Evolutionary conservation across 37 sponge, comb jelly and placozoan genomes (phyloP), one percentile per base, ranked within the genome.

Genomic region (Bolinopsis microptera): DNA sequence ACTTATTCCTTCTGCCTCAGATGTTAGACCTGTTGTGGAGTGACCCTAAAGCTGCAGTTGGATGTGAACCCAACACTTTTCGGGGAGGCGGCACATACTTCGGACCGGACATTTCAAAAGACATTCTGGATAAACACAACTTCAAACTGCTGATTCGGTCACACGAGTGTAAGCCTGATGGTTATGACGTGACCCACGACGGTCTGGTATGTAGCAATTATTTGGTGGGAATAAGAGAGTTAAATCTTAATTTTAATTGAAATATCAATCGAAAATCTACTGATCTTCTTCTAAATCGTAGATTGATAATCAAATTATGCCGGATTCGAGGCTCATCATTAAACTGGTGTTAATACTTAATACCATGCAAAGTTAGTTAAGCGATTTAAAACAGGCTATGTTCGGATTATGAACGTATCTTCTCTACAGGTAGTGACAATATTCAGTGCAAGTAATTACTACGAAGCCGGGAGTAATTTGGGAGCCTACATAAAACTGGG

Each of bases 1-100:
- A 48, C 61, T 48, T 48, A 27, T 35, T 80, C 3, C 8, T 37
- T 3, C 68, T 38, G 18, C 16, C 30, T 31, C 76, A 93, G 93
- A n/a, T 93, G 75, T 28, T 93, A 69, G 93, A 93, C 34, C 39
- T 93, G 38, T 72, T 93, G 74, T 93, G 93, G 93, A 93, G 93
- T 24, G 93, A 93, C 39, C 93, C 93, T 23, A 74, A 38, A 38
- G 38, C 74, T 1, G 93, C 70, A 13, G 24, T 31, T 0, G 93
- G 93, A 8, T 93, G 93, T 37, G 76, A 93, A 28, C 93, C 68
- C 30, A 93, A 93, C 76, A 72, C 32, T 23, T 93, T 74, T 35
- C 93, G 93, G 3, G 93, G 93, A 21, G 93, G 93, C 27, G 93
- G 93, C 22, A 93, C 75, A 22, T 93, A 93, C 25, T 93, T 93